phyloP scores from a whole-genome alignment of 1,140 invertebrate genomes.

The Macrostomum lignano region DNA sequence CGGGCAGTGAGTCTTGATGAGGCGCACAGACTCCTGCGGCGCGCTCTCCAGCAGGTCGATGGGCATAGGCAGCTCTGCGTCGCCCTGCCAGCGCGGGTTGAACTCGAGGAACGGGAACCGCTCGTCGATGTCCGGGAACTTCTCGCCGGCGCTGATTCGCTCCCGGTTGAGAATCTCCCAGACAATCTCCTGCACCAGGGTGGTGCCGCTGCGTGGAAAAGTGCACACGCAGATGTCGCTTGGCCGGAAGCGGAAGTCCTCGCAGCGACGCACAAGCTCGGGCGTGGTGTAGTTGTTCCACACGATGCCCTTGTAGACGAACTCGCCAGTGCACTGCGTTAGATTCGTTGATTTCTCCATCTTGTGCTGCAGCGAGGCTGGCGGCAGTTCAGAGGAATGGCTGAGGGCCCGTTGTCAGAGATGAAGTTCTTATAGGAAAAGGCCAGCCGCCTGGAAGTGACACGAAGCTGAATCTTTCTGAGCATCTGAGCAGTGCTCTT shows the following conservation, averaged over 20 bases:
- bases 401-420: too few relatives aligned
- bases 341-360: background rate
- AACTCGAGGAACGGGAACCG: slow-evolving; percentile 35
- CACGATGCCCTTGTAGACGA: background rate
- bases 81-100: slow-evolving; percentile 10
- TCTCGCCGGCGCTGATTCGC: slow-evolving; percentile 39
- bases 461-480: too few relatives aligned
- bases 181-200: slow-evolving; percentile 59
- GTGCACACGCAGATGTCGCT: background rate
- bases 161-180: slow-evolving; percentile 53
- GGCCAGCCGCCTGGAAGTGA: too few relatives aligned
- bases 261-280: background rate
- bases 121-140: slow-evolving; percentile 31
- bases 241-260: background rate
- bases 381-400: too few relatives aligned
- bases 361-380: too few relatives aligned
- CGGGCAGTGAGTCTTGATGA: slow-evolving; percentile 1
- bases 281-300: background rate
- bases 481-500: too few relatives aligned
- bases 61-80: slow-evolving; percentile 9
- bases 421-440: too few relatives aligned
- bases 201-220: slow-evolving; percentile 35
- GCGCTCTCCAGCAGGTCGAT: background rate
- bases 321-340: background rate
- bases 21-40: background rate